phyloP scores from a whole-genome alignment of 2,113 vertebrate genomes.

The Eubucco bourcierii region DNA sequence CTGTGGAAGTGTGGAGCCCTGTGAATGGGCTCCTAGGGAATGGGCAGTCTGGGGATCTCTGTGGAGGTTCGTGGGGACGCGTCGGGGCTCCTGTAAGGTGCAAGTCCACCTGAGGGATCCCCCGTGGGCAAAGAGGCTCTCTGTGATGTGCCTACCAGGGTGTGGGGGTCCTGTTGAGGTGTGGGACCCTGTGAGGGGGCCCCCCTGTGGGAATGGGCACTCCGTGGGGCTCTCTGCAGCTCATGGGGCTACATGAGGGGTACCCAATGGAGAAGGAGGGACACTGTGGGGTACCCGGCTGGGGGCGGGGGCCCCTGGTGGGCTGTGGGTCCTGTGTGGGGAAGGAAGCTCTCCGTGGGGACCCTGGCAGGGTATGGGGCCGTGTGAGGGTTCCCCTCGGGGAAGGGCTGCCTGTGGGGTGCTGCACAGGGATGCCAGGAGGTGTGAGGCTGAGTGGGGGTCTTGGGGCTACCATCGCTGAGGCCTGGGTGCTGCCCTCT shows the following conservation, averaged over 20 bases:
- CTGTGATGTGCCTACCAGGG: too few relatives aligned
- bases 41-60: too few relatives aligned
- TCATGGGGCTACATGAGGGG: background rate
- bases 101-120: background rate
- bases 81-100: background rate
- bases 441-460: accelerated
- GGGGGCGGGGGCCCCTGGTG: background rate
- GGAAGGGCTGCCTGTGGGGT: background rate
- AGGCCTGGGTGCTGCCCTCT: accelerated
- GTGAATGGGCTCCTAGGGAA: too few relatives aligned
- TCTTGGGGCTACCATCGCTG: accelerated
- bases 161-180: background rate
- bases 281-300: too few relatives aligned
- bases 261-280: background rate
- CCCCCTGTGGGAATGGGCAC: too few relatives aligned
- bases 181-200: background rate
- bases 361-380: background rate
- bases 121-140: background rate
- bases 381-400: background rate
- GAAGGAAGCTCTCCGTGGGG: background rate
- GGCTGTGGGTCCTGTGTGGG: background rate
- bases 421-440: accelerated
- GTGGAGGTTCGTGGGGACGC: background rate
- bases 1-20: too few relatives aligned
- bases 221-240: too few relatives aligned